Conservation (phyloP, 2,113 vertebrate species). For the Plotosus lineatus region DNA sequence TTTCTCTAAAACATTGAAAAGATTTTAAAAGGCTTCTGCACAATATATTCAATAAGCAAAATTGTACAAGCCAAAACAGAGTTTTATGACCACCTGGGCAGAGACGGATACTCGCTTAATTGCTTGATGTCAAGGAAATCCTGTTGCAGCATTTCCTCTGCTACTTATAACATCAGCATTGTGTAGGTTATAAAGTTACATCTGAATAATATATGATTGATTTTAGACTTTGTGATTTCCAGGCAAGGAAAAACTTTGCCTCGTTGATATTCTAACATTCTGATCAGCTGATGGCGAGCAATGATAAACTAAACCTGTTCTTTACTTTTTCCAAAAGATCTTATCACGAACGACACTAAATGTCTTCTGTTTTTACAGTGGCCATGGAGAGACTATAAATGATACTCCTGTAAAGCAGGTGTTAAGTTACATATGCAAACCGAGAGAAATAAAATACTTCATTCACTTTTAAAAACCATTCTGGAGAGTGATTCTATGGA, state of each 20-base stretch:
- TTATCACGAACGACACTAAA: slow-evolving; percentile 18
- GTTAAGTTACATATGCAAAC: slow-evolving; percentile 24
- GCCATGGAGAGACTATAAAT: slow-evolving; percentile 21
- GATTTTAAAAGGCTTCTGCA: background rate
- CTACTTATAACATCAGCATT: background rate
- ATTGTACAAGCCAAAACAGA: background rate
- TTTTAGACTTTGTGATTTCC: background rate
- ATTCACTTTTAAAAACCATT: slow-evolving; percentile 17
- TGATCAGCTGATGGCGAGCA: background rate
- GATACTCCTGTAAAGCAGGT: slow-evolving; percentile 10
- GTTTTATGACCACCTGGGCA: background rate
- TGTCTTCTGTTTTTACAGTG: slow-evolving; percentile 27
- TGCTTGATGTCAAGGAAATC: slow-evolving; percentile 14
- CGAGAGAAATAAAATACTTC: slow-evolving; percentile 26
- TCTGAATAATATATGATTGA: background rate
- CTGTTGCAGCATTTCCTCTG: slow-evolving; percentile 6
- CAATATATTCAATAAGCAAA: background rate
- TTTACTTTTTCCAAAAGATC: slow-evolving; percentile 17
- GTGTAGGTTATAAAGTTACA: background rate
- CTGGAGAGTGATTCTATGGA: slow-evolving; percentile 6
- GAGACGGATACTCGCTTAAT: background rate
- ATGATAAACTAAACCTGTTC: background rate
- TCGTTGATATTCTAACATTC: background rate
- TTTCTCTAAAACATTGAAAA: background rate
- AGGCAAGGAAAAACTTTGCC: background rate